phyloP scores from a whole-genome alignment of 2,797 vertebrate species.

The Hoplostethus mediterraneus region DNA sequence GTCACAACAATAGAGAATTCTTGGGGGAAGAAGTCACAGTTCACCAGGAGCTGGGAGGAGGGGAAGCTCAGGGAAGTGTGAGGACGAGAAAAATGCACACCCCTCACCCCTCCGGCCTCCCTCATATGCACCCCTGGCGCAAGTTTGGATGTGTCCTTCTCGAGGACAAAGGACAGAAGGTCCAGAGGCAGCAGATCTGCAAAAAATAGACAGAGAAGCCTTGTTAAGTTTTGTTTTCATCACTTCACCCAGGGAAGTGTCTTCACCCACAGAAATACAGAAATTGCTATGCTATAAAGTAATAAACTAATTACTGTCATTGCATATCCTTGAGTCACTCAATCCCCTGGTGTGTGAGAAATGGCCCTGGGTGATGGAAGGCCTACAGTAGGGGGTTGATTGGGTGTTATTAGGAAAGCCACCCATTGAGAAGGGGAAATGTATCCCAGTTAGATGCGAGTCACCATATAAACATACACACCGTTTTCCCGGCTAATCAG shows the following conservation, averaged over 20 bases:
- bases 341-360: slow-evolving; percentile 51
- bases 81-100: slow-evolving; percentile 83
- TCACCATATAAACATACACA: slow-evolving; percentile 21
- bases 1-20: slow-evolving; percentile 93
- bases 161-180: slow-evolving; percentile 88
- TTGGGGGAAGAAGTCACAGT: slow-evolving; percentile 89
- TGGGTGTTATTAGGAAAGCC: slow-evolving; percentile 30
- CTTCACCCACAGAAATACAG: background rate
- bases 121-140: slow-evolving; percentile 78
- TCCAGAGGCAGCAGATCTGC: slow-evolving; percentile 90
- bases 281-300: slow-evolving; percentile 39
- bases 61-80: slow-evolving; percentile 85
- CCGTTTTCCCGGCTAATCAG: background rate
- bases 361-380: slow-evolving; percentile 50
- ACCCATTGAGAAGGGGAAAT: background rate
- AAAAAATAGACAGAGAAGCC: slow-evolving; percentile 24
- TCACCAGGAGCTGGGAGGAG: slow-evolving; percentile 86
- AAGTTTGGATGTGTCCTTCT: slow-evolving; percentile 62
- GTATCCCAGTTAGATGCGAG: slow-evolving; percentile 20
- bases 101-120: slow-evolving; percentile 82
- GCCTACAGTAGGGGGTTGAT: slow-evolving; percentile 30
- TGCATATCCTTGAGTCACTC: background rate
- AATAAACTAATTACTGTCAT: slow-evolving; percentile 53
- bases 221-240: slow-evolving; percentile 4
- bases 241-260: background rate